These are phyloP conservation scores for Atherix ibis DNA, from an alignment of 2,888 invertebrate genomes.

Conservation along the genomic window DNA sequence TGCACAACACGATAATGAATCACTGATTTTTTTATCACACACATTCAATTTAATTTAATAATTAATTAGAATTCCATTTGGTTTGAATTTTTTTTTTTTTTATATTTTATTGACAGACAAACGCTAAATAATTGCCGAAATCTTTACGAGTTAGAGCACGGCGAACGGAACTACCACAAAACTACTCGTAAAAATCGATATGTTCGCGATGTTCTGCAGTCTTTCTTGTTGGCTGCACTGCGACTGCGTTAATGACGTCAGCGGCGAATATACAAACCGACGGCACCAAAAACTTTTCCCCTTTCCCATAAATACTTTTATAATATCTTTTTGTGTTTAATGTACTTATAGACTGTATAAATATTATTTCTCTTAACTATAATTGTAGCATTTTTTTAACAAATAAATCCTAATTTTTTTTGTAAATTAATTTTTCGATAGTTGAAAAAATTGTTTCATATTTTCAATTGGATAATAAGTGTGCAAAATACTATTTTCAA, in stretches of 20 bases:
- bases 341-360: no score
- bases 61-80: background rate
- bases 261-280: conserved; percentile 6
- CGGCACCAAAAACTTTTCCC: conserved; percentile 5
- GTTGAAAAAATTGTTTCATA: no score
- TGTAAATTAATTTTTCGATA: no score
- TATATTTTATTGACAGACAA: background rate
- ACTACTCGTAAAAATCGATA: conserved; percentile 13
- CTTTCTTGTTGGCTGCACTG: conserved; percentile 8
- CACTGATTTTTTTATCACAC: background rate
- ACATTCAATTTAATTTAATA: background rate
- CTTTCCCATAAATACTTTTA: no score
- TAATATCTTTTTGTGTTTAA: no score
- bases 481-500: no score
- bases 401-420: no score
- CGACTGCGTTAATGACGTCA: conserved; percentile 13
- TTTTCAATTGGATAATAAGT: no score
- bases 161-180: conserved; percentile 8
- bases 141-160: background rate
- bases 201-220: conserved; percentile 12
- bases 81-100: background rate
- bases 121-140: background rate
- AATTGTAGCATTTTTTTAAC: no score
- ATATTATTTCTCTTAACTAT: no score
- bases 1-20: background rate